Evolutionary conservation across 1,140 invertebrate genomes (phyloP), one percentile per base, ranked within the genome.

Genomic region (Rhizoglyphus robini): DNA sequence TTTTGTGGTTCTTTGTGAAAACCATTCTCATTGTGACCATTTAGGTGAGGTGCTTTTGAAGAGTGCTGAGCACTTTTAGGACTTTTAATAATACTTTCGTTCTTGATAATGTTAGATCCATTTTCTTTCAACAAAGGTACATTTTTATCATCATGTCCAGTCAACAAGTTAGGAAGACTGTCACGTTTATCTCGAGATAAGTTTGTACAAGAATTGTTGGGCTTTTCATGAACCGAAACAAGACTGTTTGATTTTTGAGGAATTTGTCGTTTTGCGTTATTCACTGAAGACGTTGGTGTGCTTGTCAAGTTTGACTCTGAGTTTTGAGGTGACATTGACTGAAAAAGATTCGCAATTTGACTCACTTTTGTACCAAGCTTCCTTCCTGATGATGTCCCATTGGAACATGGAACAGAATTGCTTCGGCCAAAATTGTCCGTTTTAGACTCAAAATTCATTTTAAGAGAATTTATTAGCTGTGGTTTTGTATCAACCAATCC

Each of bases 321-420:
- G n/a, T 38, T 3, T 31, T 34, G 30, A 25, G 67, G 67, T 47
- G 67, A 36, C 18, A 68, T 15, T 29, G 67, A 68, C 49, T 68
- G 65, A 38, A 69, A 69, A 27, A 72, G 64, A 61, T 58, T 71
- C 20, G 71, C 71, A 31, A 72, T 72, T 1, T 67, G 61, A 47
- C 71, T 72, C 3, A 72, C 71, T 69, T 70, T 71, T 34, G 64
- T 68, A 58, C 71, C 69, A 41, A 70, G 49, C 62, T 54, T 69
- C 20, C 71, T n/a, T n/a, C 31, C 32, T 3, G 5, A 11, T 29
- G 27, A 2, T 51, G 61, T 49, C 5, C 41, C 32, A 5, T 4
- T 58, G 13, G 61, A 46, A 25, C 15, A 32, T 34, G 58, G 58
- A 27, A 60, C 58, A 15, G 58, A 60, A 46, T 60, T 15, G 30